phyloP scores from a whole-genome alignment of 1,140 invertebrate species.

The Caenorhabditis latens region DNA sequence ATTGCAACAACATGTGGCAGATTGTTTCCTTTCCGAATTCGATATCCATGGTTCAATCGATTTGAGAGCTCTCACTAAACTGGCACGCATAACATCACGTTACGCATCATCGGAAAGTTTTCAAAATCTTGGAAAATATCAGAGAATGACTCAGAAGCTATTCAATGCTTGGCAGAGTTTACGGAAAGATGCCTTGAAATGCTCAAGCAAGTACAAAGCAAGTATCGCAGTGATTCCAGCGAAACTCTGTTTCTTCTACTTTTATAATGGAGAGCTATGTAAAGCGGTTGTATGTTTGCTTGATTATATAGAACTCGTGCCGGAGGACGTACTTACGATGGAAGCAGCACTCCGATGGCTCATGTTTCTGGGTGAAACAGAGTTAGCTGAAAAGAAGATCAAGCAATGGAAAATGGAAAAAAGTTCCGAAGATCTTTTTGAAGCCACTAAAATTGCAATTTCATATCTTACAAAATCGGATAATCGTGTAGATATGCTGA shows the following conservation, averaged over 20 bases:
- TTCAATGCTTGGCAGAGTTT: constrained; percentile 24
- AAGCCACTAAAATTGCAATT: not conserved
- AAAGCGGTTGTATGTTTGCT: constrained; percentile 26
- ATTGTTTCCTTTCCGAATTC: not conserved
- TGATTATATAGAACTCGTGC: constrained; percentile 10
- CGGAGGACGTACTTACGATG: not conserved
- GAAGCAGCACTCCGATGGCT: constrained; percentile 29
- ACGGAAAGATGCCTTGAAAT: not conserved
- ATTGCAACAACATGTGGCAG: not conserved
- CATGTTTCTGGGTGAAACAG: constrained; percentile 26
- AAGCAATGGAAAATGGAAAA: constrained; percentile 14
- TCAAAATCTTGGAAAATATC: constrained; percentile 12
- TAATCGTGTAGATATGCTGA: not conserved
- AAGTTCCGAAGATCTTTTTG: not conserved
- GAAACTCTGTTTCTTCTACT: constrained; percentile 5
- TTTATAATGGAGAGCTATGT: constrained; percentile 16
- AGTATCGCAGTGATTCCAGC: not conserved
- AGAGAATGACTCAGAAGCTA: not conserved
- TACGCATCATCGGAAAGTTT: not conserved
- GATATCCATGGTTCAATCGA: constrained; percentile 8
- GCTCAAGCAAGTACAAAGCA: not conserved
- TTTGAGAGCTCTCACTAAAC: not conserved
- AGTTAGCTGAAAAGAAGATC: constrained; percentile 23
- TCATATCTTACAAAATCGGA: not conserved
- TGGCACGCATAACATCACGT: constrained; percentile 14